Evolutionary conservation across 2,797 vertebrate species (phyloP), one percentile per base, ranked within the genome.

Genomic region (Helicolenus hilgendorfi): DNA sequence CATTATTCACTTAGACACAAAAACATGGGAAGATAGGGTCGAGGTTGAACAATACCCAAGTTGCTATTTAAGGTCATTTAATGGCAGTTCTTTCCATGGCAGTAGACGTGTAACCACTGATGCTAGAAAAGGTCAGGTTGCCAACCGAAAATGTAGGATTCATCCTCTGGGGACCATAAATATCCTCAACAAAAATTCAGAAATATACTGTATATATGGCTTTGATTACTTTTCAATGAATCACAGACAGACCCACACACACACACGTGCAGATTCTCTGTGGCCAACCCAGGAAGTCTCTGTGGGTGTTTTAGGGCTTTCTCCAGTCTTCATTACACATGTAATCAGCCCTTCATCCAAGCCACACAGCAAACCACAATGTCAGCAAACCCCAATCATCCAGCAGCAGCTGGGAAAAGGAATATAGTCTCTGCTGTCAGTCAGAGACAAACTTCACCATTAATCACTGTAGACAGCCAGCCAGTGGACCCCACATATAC

Each of bases 291-390:
- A 26, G 8, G 4, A 53, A n/a, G 24, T 56, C 38, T 41, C 73
- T 33, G 41, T 72, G 67, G 64, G 59, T 6, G 9, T 35, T 56
- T 76, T 77, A 85, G 68, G 78, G 84, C n/a, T 93, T 90, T 87
- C 86, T 80, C 79, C 81, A 85, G 85, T 88, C 80, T 77, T 81
- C 74, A 79, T 93, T 94, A 91, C 89, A 92, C 85, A 84, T 95
- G 94, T 93, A 95, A 95, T 93, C 89, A 95, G 77, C 64, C 77
- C 76, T 31, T 88, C 77, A 84, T 93, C 92, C 88, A 91, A 95
- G 88, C 92, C 92, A 87, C 89, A 90, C 79, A 86, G 68, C 74
- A 80, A 76, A 94, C 95, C 94, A 86, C 94, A 91, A 86, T 90
- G 92, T 94, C 90, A 94, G 92, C 79, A 76, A 87, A 89, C 85